Base-by-base conservation (phyloP, 2,113 vertebrate species). In the Oostethus manadensis region DNA sequence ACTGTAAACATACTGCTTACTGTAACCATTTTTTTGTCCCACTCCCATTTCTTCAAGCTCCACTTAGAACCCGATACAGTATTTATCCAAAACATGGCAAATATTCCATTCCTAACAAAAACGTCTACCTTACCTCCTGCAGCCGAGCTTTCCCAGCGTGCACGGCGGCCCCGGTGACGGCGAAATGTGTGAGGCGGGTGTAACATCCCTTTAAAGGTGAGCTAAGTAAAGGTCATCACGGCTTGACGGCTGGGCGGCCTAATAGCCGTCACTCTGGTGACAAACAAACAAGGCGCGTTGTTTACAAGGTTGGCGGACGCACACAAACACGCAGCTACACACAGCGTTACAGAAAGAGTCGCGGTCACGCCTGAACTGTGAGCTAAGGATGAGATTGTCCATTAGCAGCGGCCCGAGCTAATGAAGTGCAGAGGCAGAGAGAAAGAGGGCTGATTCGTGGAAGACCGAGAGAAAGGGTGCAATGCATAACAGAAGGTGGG, bases 391-490 rank as follows among this genome's bases (percentile, higher is more conserved):
- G 61, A 73, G 67, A 64, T 66, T 76, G 68, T 79, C 83, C 77
- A 86, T 85, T 80, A 83, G 68, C 67, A 60, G 63, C 58, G 61
- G 68, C 54, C 57, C 68, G 18, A 56, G 67, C 38, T 86, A 84
- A 86, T 86, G 83, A 83, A 79, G 80, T 76, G 68, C 75, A 86
- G 80, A 63, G 66, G 35, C 33, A 62, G 65, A 71, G 53, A 53
- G 74, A 74, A 63, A 73, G 68, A 78, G 51, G 58, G 53, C 60
- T 74, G 73, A 84, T 78, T 78, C 78, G 84, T 68, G 78, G 68
- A 62, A 58, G 43, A 58, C 46, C 67, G 47, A 49, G 45, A 21
- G 23, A 51, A 70, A 66, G 26, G 58, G 26, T 20, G 8, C 55
- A 68, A 45, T 51, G 18, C 23, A 16, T 50, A 23, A 61, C 33